These are phyloP conservation scores for Polietes domitor DNA, from an alignment of 2,888 invertebrate species.

Conservation along the genomic window DNA sequence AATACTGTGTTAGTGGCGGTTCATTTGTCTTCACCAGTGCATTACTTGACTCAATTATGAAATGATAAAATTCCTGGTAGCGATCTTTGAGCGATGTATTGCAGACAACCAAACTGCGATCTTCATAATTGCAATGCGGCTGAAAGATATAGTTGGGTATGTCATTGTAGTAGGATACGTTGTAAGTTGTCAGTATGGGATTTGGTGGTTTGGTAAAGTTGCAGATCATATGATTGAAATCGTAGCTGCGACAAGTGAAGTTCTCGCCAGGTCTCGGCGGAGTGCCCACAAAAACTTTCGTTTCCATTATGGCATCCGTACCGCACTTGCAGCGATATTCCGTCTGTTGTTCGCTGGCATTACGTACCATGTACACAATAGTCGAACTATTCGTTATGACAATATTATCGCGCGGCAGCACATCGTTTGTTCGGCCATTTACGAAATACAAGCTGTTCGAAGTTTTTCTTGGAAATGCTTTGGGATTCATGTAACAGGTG, in stretches of 20 bases:
- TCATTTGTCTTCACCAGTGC: slow-evolving; percentile 82
- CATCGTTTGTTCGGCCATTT: slow-evolving; percentile 59
- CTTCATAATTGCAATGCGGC: slow-evolving; percentile 73
- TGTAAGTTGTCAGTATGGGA: slow-evolving; percentile 83
- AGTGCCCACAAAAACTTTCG: slow-evolving; percentile 79
- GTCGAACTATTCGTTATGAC: slow-evolving; percentile 72
- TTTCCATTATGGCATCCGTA: slow-evolving; percentile 71
- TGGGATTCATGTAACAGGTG: slow-evolving; percentile 75
- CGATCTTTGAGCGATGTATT: slow-evolving; percentile 73
- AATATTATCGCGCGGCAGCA: slow-evolving; percentile 60
- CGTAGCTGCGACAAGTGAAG: slow-evolving; percentile 88
- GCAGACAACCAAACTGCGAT: slow-evolving; percentile 72
- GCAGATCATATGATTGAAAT: slow-evolving; percentile 89
- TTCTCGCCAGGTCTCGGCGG: slow-evolving; percentile 85
- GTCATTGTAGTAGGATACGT: slow-evolving; percentile 71
- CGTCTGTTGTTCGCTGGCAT: slow-evolving; percentile 72
- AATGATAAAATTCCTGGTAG: slow-evolving; percentile 83
- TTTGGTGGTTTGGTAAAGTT: slow-evolving; percentile 86
- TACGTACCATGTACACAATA: slow-evolving; percentile 71
- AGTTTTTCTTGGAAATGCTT: slow-evolving; percentile 70
- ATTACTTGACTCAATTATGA: slow-evolving; percentile 85
- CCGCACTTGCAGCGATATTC: slow-evolving; percentile 75
- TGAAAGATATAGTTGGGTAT: slow-evolving; percentile 66
- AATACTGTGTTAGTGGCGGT: slow-evolving; percentile 68
- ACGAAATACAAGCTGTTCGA: slow-evolving; percentile 72